Percentiles rank a stretch among this genome's conserved stretches.
Conservation (phyloP, 2,797 vertebrate genomes). For the Karalla daura region DNA sequence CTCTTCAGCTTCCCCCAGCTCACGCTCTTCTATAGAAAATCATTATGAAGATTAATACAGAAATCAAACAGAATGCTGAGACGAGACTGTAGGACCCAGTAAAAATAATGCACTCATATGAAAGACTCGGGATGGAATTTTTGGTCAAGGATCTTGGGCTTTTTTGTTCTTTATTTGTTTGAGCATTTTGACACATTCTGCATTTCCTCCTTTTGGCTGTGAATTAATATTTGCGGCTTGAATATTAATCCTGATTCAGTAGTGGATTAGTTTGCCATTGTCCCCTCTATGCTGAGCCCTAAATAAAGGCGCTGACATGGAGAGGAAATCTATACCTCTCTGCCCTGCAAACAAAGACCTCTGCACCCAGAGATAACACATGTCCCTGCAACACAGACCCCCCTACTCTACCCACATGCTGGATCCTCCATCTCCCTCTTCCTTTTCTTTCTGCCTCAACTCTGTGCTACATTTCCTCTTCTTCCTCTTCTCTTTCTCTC, state of each 20-base stretch:
- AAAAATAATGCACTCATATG: slow-evolving; percentile 77
- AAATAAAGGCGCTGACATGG: slow-evolving; percentile 84
- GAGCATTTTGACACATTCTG: slow-evolving; percentile 84
- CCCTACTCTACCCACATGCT: slow-evolving; percentile 66
- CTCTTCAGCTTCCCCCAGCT: slow-evolving; percentile 78
- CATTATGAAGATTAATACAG: slow-evolving; percentile 86
- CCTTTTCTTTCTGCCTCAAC: slow-evolving; percentile 48
- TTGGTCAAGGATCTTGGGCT: slow-evolving; percentile 73
- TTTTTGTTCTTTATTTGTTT: slow-evolving; percentile 83
- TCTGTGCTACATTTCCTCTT: slow-evolving; percentile 52
- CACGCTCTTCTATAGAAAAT: slow-evolving; percentile 83
- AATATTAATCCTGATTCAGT: slow-evolving; percentile 97
- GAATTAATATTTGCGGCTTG: slow-evolving; percentile 95
- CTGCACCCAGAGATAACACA: slow-evolving; percentile 86
- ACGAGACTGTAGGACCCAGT: slow-evolving; percentile 62
- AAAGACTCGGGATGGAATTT: slow-evolving; percentile 73
- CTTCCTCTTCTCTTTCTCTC: slow-evolving; percentile 31
- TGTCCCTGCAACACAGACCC: slow-evolving; percentile 76
- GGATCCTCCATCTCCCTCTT: slow-evolving; percentile 62
- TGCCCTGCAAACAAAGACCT: slow-evolving; percentile 84
- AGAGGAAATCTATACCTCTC: slow-evolving; percentile 84
- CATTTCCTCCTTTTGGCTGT: slow-evolving; percentile 83
- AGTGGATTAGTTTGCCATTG: slow-evolving; percentile 93
- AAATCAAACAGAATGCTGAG: slow-evolving; percentile 78
- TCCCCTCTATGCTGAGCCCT: slow-evolving; percentile 81